These are phyloP conservation scores for Paedocypris micromegethes DNA, from an alignment of 2,797 vertebrate species.

Conservation along the genomic window DNA sequence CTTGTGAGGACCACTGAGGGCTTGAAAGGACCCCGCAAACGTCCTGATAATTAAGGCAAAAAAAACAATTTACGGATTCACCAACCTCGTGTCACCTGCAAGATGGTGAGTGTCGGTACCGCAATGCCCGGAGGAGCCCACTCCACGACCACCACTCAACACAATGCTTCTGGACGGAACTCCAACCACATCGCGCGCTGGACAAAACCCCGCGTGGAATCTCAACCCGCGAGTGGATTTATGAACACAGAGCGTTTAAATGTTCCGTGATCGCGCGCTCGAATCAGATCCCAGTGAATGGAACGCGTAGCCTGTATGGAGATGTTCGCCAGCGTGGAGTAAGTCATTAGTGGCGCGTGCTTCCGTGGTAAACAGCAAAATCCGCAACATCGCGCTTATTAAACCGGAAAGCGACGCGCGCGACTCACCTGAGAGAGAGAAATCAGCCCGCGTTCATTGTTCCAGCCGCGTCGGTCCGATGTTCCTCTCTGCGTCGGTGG, in stretches of 20 bases:
- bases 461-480: background rate
- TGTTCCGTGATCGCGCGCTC: conserved; percentile 3
- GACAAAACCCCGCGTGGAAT: background rate
- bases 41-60: too few relatives aligned
- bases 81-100: too few relatives aligned
- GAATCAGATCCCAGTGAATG: background rate
- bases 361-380: too few relatives aligned
- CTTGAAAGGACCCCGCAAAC: too few relatives aligned
- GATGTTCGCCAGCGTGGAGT: background rate
- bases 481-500: conserved; percentile 10
- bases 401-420: background rate
- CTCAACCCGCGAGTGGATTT: background rate
- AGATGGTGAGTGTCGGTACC: too few relatives aligned
- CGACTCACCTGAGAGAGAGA: conserved; percentile 37
- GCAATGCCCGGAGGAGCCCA: too few relatives aligned
- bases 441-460: conserved; percentile 43
- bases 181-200: too few relatives aligned
- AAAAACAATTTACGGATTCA: too few relatives aligned
- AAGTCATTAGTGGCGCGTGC: background rate
- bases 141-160: too few relatives aligned
- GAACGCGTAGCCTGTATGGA: background rate
- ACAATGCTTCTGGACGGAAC: too few relatives aligned
- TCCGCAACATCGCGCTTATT: conserved; percentile 13
- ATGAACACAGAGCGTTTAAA: background rate
- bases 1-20: too few relatives aligned